Base-by-base conservation (phyloP, 2,797 vertebrate species). In the Pantherophis vulpinus region DNA sequence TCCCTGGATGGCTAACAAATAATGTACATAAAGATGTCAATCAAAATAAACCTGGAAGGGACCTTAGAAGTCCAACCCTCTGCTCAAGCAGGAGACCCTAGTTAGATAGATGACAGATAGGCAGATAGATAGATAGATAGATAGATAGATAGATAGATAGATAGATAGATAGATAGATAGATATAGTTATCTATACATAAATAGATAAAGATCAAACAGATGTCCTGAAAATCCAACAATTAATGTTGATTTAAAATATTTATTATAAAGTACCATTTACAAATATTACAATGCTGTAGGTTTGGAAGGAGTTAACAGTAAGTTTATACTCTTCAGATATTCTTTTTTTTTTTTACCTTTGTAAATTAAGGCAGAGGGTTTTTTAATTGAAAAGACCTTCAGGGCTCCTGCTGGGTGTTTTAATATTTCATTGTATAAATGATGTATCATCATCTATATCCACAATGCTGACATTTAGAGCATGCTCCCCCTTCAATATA, bases 361-460 rank as follows among this genome's bases (percentile, higher is more conserved):
- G 94, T 92, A 56, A 8, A 4, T 74, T 93, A 94, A 55, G 79
- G 16, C 63, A 32, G 51, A 37, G 90, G n/a, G 87, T 93, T 92
- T 88, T 94, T 94, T 66, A 93, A 93, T 92, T 88, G 0, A 1
- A 66, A 93, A 55, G n/a, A 90, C 70, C 27, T 92, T 70, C 32
- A 58, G 56, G 42, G 16, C 9, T 23, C 55, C 86, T 93, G 47
- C 2, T 92, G 93, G 79, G 91, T 29, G 6, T 61, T 79, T 79
- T 91, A 63, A 87, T 92, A 59, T 94, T 95, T 95, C 59, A 90
- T 20, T 94, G 42, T 58, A 27, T 90, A 96, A 94, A 86, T 91
- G 91, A 66, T 93, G 90, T 86, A 92, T n/a, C 60, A 37, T 94
- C 94, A 94, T 93, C 93, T 93, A 47, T 93, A 92, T 74, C 86